Evolutionary conservation across 2,888 invertebrate genomes (phyloP), one percentile per base, ranked within the genome.

Genomic region (Lepidochitona cinerea): DNA sequence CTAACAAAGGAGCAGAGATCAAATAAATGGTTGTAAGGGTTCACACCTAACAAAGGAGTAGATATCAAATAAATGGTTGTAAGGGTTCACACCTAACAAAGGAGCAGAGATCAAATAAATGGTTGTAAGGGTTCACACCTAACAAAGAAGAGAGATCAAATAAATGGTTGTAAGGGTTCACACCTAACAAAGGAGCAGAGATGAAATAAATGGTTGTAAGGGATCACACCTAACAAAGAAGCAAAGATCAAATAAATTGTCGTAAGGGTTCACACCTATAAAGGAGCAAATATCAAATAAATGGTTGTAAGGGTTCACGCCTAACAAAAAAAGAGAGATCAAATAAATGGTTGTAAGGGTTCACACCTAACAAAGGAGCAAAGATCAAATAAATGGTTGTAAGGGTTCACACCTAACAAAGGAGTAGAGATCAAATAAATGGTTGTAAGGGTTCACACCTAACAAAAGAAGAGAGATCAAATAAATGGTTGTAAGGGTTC

Each of bases 351-450:
- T 99, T 99, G 89, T 98, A 99, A 96, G 98, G 96, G 90, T 97
- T 98, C 68, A 97, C 96, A 90, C 96, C 96, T 96, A 49, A 49
- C 7, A 4, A 5, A 1, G 94, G 84, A 87, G n/a, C 29, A 29
- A 37, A 9, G n/a, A 41, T 29, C 33, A 12, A 36, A 5, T 54
- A 54, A 4, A 71, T 26, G 29, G 32, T 14, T 37, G 3, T 12
- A 49, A 14, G 14, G 41, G 14, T 37, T 33, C 81, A 83, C 67
- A 65, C n/a, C n/a, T n/a, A n/a, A n/a, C n/a, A n/a, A n/a, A n/a
- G n/a, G n/a, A n/a, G n/a, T n/a, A n/a, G n/a, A n/a, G n/a, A n/a
- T 99, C 99, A 93, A 99, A 99, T 91, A 98, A 99, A 92, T 99
- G 99, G 91, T 99, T 99, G 89, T 98, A 99, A 96, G 98, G 96